Evolutionary conservation across 1,140 invertebrate genomes (phyloP), one percentile per base, ranked within the genome.

Genomic region (Trinorchestia longiramus): DNA sequence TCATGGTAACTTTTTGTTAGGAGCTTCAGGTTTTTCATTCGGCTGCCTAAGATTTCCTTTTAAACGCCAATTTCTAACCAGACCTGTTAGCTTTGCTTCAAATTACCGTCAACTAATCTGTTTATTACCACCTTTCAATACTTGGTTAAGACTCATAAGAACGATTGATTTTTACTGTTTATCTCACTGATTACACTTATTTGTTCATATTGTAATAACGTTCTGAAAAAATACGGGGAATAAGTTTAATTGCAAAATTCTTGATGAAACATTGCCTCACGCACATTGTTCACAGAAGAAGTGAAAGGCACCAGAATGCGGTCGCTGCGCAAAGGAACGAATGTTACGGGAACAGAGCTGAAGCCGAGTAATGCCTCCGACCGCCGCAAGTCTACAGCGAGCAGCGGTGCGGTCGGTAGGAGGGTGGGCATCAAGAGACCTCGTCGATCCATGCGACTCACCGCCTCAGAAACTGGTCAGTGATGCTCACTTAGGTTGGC

Each of bases 341-440:
- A 8, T 0, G 0, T 11, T 11, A 94, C 15, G 8, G 44, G 6
- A 40, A n/a, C 11, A 0, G 92, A 94, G 44, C 92, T 19, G 44
- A 44, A 19, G 92, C 17, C 4, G 92, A 4, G 17, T 0, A 45
- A 43, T 23, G 44, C 8, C 41, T 92, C 90, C 43, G 41, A 42
- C 6, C 44, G 92, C 8, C 6, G 92, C 8, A 17, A 15, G 40
- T 94, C 92, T 43, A 8, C 0, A 47, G 44, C 36, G 43, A 94
- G 92, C 44, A 45, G 43, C 92, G 92, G 43, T 36, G 44, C 15
- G 8, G 11, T 43, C 44, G 44, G 43, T 44, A 43, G 36, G 43
- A 94, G 15, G 92, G 92, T 94, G 11, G 92, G 92, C 43, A 43
- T 94, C 92, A 94, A 94, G 92, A 44, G 92, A 11, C 36, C 92